Evolutionary conservation across 2,113 vertebrate species (phyloP).

Genomic region (Machaerirhynchus nigripectus): DNA sequence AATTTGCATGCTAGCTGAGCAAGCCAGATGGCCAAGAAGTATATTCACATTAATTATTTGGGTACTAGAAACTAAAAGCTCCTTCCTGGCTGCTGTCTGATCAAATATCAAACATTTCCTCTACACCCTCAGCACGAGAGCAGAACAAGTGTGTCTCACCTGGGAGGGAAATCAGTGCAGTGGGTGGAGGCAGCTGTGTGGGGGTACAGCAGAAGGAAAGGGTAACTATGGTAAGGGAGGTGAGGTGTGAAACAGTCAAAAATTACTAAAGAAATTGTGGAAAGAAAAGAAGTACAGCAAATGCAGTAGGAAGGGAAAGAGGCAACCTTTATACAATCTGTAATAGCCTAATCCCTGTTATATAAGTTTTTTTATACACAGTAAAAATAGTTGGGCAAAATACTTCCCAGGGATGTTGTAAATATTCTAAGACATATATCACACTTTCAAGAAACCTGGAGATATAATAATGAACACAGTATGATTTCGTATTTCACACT

Average conservation of each 20-base stretch:
- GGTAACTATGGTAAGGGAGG: neutral
- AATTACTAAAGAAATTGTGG: neutral
- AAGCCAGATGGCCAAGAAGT: neutral
- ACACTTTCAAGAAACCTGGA: neutral
- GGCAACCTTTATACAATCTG: neutral
- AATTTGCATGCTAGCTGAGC: neutral
- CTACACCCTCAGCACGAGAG: neutral
- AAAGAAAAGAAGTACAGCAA: neutral
- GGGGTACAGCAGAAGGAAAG: neutral
- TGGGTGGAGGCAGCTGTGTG: neutral
- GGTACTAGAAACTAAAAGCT: neutral
- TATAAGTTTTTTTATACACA: neutral
- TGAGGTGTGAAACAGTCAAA: neutral
- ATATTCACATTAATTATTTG: neutral
- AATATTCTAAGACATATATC: neutral
- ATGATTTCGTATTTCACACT: neutral
- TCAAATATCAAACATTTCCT: neutral
- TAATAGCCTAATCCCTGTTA: neutral
- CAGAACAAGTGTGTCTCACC: neutral
- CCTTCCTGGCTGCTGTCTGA: neutral
- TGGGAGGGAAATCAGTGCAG: neutral
- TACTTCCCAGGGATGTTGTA: neutral
- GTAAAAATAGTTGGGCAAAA: neutral
- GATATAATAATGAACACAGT: neutral
- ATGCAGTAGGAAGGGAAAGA: neutral